phyloP scores from a whole-genome alignment of 2,888 invertebrate species.

The Netelia virgata region DNA sequence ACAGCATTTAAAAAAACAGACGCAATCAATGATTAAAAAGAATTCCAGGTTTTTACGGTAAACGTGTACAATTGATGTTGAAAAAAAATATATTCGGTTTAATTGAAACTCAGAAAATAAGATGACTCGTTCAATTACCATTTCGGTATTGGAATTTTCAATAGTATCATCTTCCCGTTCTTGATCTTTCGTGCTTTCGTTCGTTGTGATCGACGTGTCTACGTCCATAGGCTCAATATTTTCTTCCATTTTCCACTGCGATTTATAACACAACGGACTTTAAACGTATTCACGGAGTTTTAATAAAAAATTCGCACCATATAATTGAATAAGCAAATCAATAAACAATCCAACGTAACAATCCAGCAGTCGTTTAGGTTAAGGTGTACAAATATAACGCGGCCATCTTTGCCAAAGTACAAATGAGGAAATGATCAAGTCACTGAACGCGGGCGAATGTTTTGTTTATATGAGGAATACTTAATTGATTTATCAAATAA shows the following conservation, averaged over 20 bases:
- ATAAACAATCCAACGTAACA: neutral
- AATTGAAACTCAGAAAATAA: too few species aligned
- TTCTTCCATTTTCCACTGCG: constrained; percentile 23
- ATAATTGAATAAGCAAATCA: constrained; percentile 6
- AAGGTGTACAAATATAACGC: neutral
- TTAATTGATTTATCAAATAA: too few species aligned
- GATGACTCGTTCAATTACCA: neutral
- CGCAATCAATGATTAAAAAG: too few species aligned
- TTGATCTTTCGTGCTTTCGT: neutral
- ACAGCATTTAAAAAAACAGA: too few species aligned
- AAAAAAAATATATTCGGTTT: neutral
- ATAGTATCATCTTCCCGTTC: neutral
- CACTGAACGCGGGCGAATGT: too few species aligned
- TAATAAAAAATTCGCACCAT: neutral
- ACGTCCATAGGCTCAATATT: neutral
- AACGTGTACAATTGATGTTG: neutral
- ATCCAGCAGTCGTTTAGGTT: neutral
- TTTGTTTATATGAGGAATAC: too few species aligned
- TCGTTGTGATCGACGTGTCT: neutral
- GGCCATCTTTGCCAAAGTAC: neutral
- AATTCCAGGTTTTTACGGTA: neutral
- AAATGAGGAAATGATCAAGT: neutral
- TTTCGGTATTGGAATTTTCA: constrained; percentile 1
- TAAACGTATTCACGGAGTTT: neutral
- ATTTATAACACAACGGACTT: neutral